Evolutionary conservation across 2,113 vertebrate species (phyloP).

Genomic region (Ciconia stormi): DNA sequence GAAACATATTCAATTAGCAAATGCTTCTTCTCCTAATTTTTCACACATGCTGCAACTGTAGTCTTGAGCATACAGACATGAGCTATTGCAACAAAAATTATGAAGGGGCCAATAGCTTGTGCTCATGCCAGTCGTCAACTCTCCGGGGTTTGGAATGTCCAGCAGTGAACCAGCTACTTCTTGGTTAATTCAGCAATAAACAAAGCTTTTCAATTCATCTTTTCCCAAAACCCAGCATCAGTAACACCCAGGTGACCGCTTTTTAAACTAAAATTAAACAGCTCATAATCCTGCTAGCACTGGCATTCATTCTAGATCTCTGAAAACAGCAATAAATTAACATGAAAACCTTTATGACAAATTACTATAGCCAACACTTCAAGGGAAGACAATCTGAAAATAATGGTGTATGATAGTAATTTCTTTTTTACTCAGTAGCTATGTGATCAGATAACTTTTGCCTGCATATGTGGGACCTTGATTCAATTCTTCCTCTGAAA

Average conservation of each 20-base stretch:
- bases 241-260: background rate
- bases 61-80: background rate
- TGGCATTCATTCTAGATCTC: background rate
- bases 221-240: background rate
- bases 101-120: background rate
- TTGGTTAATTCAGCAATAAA: background rate
- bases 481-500: background rate
- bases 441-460: background rate
- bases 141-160: background rate
- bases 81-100: background rate
- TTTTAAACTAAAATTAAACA: background rate
- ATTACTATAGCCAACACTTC: background rate
- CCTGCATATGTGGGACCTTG: background rate
- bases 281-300: background rate
- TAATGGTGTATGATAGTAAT: rapidly evolving
- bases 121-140: background rate
- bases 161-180: background rate
- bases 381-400: background rate
- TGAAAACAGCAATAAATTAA: background rate
- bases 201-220: background rate
- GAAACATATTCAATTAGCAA: background rate
- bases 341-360: background rate
- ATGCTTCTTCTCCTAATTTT: background rate
- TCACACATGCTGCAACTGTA: background rate
- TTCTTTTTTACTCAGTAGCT: background rate